Evolutionary conservation across 2,888 invertebrate genomes (phyloP).

Genomic region (Empis livida): DNA sequence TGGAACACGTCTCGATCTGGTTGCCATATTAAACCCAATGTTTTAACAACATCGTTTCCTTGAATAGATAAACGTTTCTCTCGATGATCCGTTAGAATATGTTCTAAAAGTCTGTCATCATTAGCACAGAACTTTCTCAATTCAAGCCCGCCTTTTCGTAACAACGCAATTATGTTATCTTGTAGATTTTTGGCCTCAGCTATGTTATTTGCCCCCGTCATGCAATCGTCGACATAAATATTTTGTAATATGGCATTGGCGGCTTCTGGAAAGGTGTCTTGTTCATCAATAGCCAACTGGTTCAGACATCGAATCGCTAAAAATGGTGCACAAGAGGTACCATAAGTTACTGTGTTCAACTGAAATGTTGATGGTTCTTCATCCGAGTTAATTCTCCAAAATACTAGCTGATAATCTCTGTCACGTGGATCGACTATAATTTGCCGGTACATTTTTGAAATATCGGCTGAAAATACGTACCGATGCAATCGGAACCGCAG

Average conservation of each 20-base stretch:
- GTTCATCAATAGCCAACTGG: constrained; percentile 9
- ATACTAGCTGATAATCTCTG: constrained; percentile 8
- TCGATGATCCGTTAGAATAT: constrained; percentile 5
- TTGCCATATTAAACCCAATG: constrained; percentile 8
- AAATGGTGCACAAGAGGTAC: constrained; percentile 14
- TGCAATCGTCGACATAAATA: constrained; percentile 14
- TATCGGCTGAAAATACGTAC: constrained; percentile 10
- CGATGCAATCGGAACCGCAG: constrained; percentile 6
- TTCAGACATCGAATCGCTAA: constrained; percentile 13
- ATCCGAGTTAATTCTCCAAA: constrained; percentile 6
- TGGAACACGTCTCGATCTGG: constrained; percentile 2
- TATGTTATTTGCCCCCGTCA: constrained; percentile 10
- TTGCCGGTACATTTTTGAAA: constrained; percentile 11
- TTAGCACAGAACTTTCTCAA: constrained; percentile 13
- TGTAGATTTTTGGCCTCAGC: constrained; percentile 8
- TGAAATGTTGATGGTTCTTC: not conserved
- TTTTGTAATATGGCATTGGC: constrained; percentile 7
- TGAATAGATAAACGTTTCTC: constrained; percentile 2
- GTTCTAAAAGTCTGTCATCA: constrained; percentile 1
- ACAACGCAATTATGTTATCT: constrained; percentile 4
- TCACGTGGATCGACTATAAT: constrained; percentile 4
- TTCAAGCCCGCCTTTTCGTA: constrained; percentile 7
- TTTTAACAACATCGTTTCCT: constrained; percentile 6
- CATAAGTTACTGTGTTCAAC: constrained; percentile 8
- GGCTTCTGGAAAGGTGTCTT: constrained; percentile 9